These are phyloP conservation scores for Phycodurus eques DNA, from an alignment of 2,113 vertebrate species.

Conservation along the genomic window DNA sequence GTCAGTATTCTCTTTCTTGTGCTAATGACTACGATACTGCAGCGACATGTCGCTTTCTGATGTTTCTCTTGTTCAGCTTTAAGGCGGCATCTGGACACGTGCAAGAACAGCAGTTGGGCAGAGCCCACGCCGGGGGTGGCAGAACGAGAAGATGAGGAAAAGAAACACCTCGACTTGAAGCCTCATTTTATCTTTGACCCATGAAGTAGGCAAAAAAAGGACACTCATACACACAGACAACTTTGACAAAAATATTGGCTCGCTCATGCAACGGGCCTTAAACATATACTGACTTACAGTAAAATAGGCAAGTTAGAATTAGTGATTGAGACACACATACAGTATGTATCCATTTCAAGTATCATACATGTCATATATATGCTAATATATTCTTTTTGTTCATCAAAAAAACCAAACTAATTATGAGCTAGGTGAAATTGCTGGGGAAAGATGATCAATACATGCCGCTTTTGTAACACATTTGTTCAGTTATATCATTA, in stretches of 20 bases:
- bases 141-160: constrained; percentile 22
- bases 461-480: background rate
- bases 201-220: constrained; percentile 11
- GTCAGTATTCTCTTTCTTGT: constrained; percentile 68
- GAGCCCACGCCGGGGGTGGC: constrained; percentile 53
- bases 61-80: constrained; percentile 81
- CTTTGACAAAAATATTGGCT: background rate
- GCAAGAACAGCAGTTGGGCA: constrained; percentile 56
- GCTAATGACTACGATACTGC: constrained; percentile 68
- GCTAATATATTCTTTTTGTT: constrained; percentile 11
- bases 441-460: no score
- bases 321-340: background rate
- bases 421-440: background rate
- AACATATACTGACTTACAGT: background rate
- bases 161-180: background rate
- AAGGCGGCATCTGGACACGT: constrained; percentile 72
- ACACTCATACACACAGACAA: background rate
- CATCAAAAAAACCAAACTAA: no score
- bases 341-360: background rate
- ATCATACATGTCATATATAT: constrained; percentile 2
- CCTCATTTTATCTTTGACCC: constrained; percentile 25
- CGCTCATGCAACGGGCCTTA: background rate
- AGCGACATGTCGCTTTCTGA: constrained; percentile 59
- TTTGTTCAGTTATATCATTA: background rate
- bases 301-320: background rate